Evolutionary conservation across 2,888 invertebrate species (phyloP).

Genomic region (Dasysyrphus albostriatus): DNA sequence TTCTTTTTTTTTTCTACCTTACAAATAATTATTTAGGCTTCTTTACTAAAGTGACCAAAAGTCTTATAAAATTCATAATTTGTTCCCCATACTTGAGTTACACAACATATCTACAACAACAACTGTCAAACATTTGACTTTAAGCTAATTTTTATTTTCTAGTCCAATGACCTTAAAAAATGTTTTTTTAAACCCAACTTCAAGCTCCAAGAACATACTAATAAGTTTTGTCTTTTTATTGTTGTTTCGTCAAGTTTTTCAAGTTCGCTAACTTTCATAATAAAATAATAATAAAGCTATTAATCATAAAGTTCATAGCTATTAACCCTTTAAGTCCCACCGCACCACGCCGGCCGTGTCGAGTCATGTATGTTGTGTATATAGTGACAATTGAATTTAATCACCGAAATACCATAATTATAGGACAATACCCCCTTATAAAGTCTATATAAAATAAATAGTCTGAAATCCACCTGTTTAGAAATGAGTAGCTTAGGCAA

Average conservation of each 20-base stretch:
- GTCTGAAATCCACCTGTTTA: not conserved
- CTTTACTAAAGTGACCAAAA: no score
- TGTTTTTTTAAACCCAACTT: not conserved
- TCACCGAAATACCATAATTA: constrained; percentile 33
- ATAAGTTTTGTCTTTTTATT: not conserved
- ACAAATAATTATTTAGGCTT: no score
- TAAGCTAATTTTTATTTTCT: not conserved
- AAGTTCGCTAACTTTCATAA: constrained; percentile 29
- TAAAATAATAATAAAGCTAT: not conserved
- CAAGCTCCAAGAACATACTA: constrained; percentile 30
- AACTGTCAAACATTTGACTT: not conserved
- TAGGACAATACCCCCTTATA: constrained; percentile 51
- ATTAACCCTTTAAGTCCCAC: constrained; percentile 33
- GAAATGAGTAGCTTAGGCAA: not conserved
- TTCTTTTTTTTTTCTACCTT: no score
- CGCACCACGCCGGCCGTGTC: no score
- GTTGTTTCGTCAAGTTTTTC: constrained; percentile 30
- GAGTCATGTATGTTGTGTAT: not conserved
- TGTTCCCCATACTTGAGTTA: not conserved
- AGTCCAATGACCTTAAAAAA: constrained; percentile 19
- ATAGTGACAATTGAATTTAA: constrained; percentile 36
- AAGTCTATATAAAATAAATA: not conserved
- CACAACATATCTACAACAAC: not conserved
- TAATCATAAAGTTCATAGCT: constrained; percentile 32
- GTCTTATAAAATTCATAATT: no score